Evolutionary conservation across 2,888 invertebrate genomes (phyloP).

Genomic region (Eupelmus urozonus): DNA sequence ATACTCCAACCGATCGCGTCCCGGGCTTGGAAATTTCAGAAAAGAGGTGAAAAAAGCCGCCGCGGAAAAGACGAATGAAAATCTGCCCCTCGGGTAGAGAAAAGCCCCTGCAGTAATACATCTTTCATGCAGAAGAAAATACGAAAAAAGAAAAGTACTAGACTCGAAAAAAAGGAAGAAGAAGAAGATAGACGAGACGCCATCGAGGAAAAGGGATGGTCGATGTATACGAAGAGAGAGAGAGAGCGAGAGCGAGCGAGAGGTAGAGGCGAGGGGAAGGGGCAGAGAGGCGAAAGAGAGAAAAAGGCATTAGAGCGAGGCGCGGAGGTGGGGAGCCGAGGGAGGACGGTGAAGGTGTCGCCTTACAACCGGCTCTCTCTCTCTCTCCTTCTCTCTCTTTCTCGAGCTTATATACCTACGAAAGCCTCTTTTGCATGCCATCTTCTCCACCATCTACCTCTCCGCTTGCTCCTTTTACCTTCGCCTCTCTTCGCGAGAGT

Average conservation of each 20-base stretch:
- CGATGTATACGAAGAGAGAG: conserved; percentile 49
- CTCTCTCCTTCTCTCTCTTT: no score
- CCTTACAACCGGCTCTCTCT: conserved; percentile 77
- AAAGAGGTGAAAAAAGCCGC: background rate
- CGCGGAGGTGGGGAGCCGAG: conserved; percentile 59
- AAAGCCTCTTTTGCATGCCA: conserved; percentile 77
- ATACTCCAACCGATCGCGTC: background rate
- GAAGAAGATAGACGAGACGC: conserved; percentile 37
- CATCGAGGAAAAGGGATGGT: conserved; percentile 57
- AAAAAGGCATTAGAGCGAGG: conserved; percentile 46
- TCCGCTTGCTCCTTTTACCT: conserved; percentile 67
- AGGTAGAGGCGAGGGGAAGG: conserved; percentile 59
- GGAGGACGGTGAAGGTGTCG: conserved; percentile 72
- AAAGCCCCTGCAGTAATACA: background rate
- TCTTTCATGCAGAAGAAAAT: conserved; percentile 1
- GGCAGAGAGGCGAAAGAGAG: conserved; percentile 41
- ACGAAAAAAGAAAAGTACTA: conserved; percentile 18
- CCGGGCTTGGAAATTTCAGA: conserved; percentile 16
- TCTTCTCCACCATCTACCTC: conserved; percentile 76
- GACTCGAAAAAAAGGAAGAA: conserved; percentile 45
- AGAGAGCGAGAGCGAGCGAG: conserved; percentile 41
- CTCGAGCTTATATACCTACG: conserved; percentile 70
- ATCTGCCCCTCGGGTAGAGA: background rate
- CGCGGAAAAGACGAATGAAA: conserved; percentile 17
- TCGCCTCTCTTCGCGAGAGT: conserved; percentile 66